Conservation (phyloP, 2,113 vertebrate species). For the Podarcis cretensis region DNA sequence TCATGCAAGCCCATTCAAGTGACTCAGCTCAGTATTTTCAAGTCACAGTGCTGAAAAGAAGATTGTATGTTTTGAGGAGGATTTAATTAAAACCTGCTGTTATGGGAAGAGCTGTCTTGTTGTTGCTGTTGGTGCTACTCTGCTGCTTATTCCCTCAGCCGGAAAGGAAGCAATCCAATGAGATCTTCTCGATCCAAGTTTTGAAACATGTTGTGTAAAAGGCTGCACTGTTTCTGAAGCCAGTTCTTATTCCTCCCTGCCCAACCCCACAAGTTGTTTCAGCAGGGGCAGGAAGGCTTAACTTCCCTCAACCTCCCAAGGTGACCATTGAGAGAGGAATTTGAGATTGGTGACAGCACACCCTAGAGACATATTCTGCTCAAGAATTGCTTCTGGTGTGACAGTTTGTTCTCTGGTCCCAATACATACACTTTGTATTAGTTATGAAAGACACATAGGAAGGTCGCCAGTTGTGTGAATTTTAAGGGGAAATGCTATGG, state of each 20-base stretch:
- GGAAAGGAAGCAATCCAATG: not conserved
- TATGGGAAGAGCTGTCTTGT: conserved; percentile 1
- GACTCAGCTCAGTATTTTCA: not conserved
- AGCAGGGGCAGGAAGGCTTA: no score
- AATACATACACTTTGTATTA: not conserved
- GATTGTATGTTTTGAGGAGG: conserved; percentile 7
- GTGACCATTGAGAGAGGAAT: not conserved
- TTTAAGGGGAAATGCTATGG: not conserved
- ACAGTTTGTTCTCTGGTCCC: not conserved
- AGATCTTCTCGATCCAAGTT: not conserved
- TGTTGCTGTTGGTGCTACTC: not conserved
- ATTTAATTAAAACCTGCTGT: conserved; percentile 3
- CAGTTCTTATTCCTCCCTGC: no score
- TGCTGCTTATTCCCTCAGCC: not conserved
- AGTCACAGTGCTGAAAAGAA: not conserved
- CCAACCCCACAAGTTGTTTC: not conserved
- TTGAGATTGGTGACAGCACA: not conserved
- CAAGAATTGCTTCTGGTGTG: not conserved
- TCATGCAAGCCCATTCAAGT: not conserved
- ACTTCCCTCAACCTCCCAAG: not conserved
- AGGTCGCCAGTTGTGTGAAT: not conserved
- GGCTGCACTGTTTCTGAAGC: not conserved
- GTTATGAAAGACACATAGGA: not conserved
- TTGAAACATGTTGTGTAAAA: not conserved
- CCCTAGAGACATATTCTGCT: not conserved